Evolutionary conservation across 2,113 vertebrate species (phyloP).

Genomic region (Grammomys surdaster): DNA sequence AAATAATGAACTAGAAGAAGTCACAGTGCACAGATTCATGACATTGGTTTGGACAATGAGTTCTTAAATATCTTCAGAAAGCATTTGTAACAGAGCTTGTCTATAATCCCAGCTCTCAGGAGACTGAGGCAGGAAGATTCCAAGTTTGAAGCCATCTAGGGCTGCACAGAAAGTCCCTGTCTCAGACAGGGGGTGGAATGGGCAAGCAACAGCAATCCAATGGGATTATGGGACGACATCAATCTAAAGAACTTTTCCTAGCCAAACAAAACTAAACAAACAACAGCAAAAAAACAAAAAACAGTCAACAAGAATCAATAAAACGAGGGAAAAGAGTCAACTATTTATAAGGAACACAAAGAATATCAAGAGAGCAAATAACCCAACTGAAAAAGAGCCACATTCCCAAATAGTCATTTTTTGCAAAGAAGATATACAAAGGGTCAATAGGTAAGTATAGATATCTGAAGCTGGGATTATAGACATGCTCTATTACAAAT

Average conservation of each 20-base stretch:
- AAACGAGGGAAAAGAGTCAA: neutral
- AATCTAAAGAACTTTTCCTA: neutral
- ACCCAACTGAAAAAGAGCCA: neutral
- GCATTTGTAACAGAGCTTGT: neutral
- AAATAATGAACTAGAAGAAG: neutral
- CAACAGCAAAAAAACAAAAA: neutral
- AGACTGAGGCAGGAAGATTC: neutral
- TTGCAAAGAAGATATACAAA: neutral
- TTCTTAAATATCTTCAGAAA: neutral
- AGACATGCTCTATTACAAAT: neutral
- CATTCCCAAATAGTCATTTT: neutral
- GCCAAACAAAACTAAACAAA: neutral
- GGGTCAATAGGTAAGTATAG: neutral
- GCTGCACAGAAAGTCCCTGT: neutral
- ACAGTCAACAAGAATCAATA: neutral
- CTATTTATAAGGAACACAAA: neutral
- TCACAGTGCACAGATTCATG: neutral
- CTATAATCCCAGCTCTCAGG: neutral
- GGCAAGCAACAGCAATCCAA: neutral
- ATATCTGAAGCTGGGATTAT: neutral
- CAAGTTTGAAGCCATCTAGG: neutral
- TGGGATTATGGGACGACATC: neutral
- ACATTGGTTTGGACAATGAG: neutral
- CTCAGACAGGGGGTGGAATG: neutral
- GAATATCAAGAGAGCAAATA: neutral